Conservation (phyloP, 2,113 vertebrate genomes). For the human region GRCh38 chr5:84184001-84184500, state of each 20-base stretch:
- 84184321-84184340: background rate
- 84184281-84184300: background rate
- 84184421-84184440: background rate
- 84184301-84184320: background rate
- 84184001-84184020: no score
- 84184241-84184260: background rate
- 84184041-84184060: no score
- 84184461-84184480: background rate
- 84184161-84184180: background rate
- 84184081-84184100: no score
- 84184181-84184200: background rate
- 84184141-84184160: background rate
- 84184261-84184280: background rate
- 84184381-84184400: background rate
- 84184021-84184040: no score
- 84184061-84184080: no score
- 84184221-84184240: fast-evolving
- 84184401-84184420: background rate
- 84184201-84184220: background rate
- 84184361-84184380: background rate
- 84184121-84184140: no score
- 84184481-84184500: background rate
- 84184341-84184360: background rate
- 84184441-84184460: background rate
- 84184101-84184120: no score